These are phyloP conservation scores for Acanthaster planci DNA, from an alignment of 35 echinoderm and acorn worm genomes.

Conservation along the genomic window DNA sequence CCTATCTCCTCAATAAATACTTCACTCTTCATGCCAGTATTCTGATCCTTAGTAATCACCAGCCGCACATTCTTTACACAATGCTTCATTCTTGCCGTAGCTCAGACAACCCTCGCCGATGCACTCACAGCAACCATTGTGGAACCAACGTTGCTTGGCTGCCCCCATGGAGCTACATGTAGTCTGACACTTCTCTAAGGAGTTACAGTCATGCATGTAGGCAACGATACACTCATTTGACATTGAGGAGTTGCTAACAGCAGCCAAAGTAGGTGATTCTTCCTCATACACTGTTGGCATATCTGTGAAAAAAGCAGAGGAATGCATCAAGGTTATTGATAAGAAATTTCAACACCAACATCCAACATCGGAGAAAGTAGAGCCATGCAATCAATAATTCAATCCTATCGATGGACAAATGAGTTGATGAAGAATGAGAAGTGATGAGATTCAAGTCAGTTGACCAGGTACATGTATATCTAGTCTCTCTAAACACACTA, in stretches of 20 bases:
- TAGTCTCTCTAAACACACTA: too few species aligned
- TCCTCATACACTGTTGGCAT: slow-evolving; percentile 7
- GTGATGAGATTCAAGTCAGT: too few species aligned
- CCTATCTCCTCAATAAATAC: too few species aligned
- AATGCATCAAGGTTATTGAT: neutral
- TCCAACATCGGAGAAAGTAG: too few species aligned
- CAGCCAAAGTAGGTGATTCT: neutral
- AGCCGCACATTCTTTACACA: slow-evolving; percentile 66
- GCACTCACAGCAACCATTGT: slow-evolving; percentile 92
- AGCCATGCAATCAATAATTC: too few species aligned
- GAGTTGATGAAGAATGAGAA: too few species aligned
- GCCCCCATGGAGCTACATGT: slow-evolving; percentile 83
- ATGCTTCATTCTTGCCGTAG: slow-evolving; percentile 79
- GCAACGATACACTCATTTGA: slow-evolving; percentile 52
- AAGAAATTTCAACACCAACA: neutral
- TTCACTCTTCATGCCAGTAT: too few species aligned
- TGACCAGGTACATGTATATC: too few species aligned
- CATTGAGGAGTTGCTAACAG: slow-evolving; percentile 15
- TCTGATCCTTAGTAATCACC: slow-evolving; percentile 22
- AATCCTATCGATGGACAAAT: too few species aligned
- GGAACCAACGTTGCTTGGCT: slow-evolving; percentile 77
- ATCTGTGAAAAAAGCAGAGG: neutral
- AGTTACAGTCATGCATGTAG: slow-evolving; percentile 73
- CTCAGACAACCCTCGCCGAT: slow-evolving; percentile 78
- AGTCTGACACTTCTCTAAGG: slow-evolving; percentile 68